Percentiles rank a stretch among this genome's conserved stretches.
Evolutionary conservation across 35 echinoderm and acorn worm genomes (phyloP).

Genomic region (Ophiothrix spiculata): DNA sequence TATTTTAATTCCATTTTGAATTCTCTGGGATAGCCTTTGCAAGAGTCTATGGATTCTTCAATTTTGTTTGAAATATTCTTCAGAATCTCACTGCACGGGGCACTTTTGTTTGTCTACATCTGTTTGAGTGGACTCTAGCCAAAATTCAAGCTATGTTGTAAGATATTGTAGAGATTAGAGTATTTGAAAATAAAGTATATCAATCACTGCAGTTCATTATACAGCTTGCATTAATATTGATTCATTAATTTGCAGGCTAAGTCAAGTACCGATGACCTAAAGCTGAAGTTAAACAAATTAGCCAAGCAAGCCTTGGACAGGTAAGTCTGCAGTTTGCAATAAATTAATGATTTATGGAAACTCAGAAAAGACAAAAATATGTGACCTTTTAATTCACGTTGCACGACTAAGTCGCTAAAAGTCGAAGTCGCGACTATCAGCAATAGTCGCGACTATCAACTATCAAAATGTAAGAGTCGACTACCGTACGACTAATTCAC

Average conservation of each 20-base stretch:
- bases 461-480: no score
- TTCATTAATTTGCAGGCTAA: constrained; percentile 48
- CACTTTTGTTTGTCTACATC: not conserved
- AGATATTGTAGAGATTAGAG: not conserved
- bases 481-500: no score
- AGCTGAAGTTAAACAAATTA: constrained; percentile 73
- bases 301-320: constrained; percentile 93
- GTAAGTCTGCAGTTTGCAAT: constrained; percentile 33
- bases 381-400: no score
- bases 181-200: not conserved
- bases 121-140: not conserved
- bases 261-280: constrained; percentile 54
- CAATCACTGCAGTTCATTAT: not conserved
- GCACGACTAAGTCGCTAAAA: no score
- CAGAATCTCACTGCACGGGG: not conserved
- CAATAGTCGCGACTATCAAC: no score
- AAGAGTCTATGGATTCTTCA: no score
- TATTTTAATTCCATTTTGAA: no score
- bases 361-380: no score
- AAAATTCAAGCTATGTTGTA: not conserved
- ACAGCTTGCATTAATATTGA: not conserved
- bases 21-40: no score
- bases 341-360: no score
- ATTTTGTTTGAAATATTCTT: no score
- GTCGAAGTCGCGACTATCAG: no score